Conservation (phyloP, 2,888 invertebrate species). For the Bugula neritina region DNA sequence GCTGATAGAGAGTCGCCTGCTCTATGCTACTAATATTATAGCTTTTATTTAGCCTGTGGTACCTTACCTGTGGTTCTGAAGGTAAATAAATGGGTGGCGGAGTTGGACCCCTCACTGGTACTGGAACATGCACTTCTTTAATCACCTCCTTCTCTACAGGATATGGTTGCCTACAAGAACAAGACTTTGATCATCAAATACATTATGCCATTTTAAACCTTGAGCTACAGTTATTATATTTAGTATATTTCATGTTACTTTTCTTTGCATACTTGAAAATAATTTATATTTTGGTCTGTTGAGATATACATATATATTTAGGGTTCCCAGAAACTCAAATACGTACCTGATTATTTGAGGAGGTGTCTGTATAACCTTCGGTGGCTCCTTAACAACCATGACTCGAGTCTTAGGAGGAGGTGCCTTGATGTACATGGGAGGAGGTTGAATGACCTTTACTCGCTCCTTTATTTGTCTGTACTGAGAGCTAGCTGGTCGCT, state of each 20-base stretch:
- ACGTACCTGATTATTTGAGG: constrained; percentile 18
- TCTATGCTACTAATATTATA: too few relatives aligned
- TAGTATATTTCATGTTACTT: too few relatives aligned
- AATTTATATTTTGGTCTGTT: background rate
- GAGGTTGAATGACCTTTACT: constrained; percentile 12
- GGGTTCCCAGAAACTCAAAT: too few relatives aligned
- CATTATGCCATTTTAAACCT: too few relatives aligned
- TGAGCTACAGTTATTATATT: too few relatives aligned
- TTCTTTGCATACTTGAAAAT: background rate
- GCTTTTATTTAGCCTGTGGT: too few relatives aligned
- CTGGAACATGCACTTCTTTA: background rate
- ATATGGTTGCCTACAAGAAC: background rate
- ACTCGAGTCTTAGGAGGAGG: constrained; percentile 10
- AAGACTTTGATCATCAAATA: too few relatives aligned
- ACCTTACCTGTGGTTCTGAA: background rate
- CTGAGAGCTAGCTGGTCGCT: background rate
- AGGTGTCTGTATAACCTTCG: constrained; percentile 7
- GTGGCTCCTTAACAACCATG: constrained; percentile 9
- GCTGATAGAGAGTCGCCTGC: too few relatives aligned
- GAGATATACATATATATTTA: too few relatives aligned
- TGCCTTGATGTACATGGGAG: constrained; percentile 4
- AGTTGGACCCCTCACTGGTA: constrained; percentile 7
- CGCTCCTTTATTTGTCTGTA: background rate
- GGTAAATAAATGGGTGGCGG: background rate
- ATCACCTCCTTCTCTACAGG: background rate